Evolutionary conservation across 1,140 invertebrate species (phyloP), one percentile per base, ranked within the genome.

Genomic region (Muscidifurax raptorellus): DNA sequence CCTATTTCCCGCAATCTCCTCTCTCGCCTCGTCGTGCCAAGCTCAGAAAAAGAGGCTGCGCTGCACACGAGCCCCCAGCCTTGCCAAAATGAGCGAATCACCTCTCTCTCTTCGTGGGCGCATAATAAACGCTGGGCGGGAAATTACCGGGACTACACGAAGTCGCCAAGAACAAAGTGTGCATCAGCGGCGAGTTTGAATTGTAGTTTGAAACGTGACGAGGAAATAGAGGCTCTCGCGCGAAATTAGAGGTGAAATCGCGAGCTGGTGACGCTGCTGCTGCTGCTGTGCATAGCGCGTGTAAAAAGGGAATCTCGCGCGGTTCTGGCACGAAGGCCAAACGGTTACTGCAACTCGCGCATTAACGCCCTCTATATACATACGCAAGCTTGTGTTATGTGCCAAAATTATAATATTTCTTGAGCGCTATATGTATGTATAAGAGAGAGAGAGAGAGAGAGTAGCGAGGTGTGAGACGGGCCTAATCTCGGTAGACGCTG

Each of bases 311-410:
- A 59, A 22, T n/a, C 32, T 76, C 40, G 84, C 86, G 85, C 84
- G 87, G 86, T 90, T 9, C 36, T 90, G 88, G 89, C 88, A 84
- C 72, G 84, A 79, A 80, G 87, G 89, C 89, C 89, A 90, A 90
- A 90, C 89, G 89, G 87, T 90, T 89, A 90, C 87, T 87, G 88
- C 84, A 1, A 36, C 64, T 64, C 44, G 74, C 84, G 82, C 80
- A 86, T 85, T 85, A 85, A 74, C 81, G 32, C 64, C 47, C 28
- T 28, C 40, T 9, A n/a, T 47, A 15, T 15, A 47, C 44, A 47
- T 18, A 15, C 52, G 52, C 22, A 7, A 7, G 18, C 52, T 18
- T 18, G 52, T 1, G 22, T 22, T 4, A 22, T 67, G 3, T 28
- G 36, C 64, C 64, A 80, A 74, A 36, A 74, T 25, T 25, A n/a